Evolutionary conservation across 1,140 invertebrate species (phyloP), one percentile per base, ranked within the genome.

Genomic region (Sarcophaga bullata): DNA sequence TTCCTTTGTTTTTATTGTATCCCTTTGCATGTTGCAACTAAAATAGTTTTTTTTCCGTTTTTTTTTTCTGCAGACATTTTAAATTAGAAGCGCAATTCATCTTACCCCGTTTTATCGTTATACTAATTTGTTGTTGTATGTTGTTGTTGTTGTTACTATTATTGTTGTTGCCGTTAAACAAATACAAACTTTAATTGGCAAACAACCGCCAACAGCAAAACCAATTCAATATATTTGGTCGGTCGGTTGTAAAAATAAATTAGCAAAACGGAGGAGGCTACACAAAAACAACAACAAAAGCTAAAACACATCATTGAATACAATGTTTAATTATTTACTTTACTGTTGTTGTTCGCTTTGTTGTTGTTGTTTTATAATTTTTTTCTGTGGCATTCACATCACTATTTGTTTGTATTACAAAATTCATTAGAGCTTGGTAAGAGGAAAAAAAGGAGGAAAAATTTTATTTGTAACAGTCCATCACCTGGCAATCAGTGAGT

Each of bases 21-120:
- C 25, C 25, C 25, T 37, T 37, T 37, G 25, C 25, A 37, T 37
- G 25, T 37, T 37, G 25, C 4, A 37, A 37, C 25, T 37, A 37
- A 37, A 37, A 37, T 37, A 37, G 25, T 37, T 37, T 37, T 37
- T 37, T 37, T 11, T 62, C 6, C 6, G 62, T 25, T 72, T 72
- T 72, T 72, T 9, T 72, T 19, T 78, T 9, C 48, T 10, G 10
- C 75, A 78, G 75, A 78, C 75, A 78, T 78, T 75, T n/a, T 78
- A 78, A 78, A 78, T 78, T 78, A 78, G 75, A 78, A 78, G 50
- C 75, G 50, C 50, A 78, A 50, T 19, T 72, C 62, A 72, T 72
- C 19, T 72, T 72, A 9, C 62, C 62, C 19, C 37, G 19, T 72
- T 72, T 72, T 17, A 25, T 72, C 17, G 62, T 25, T 8, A 72